Conservation (phyloP, 1,140 invertebrate species). For the Reticulitermes speratus region DNA sequence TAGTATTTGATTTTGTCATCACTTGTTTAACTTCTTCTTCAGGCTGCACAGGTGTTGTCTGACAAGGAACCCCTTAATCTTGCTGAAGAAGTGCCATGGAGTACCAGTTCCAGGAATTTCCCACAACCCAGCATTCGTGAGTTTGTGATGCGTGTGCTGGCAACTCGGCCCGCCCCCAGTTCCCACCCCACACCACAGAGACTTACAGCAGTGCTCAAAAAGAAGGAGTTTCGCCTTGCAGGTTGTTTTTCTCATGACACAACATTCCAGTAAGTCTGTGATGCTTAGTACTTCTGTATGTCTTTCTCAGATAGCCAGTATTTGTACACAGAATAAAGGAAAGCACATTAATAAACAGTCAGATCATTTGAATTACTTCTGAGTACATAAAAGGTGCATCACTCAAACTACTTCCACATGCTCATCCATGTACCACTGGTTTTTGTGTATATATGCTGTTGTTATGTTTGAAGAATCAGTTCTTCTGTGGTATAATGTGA, state of each 20-base stretch:
- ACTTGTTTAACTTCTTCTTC: neutral
- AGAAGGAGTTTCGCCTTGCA: slow-evolving; percentile 63
- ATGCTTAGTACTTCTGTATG: neutral
- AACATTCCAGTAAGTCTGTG: slow-evolving; percentile 50
- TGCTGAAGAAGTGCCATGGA: slow-evolving; percentile 33
- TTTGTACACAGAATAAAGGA: too few species aligned
- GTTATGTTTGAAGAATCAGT: too few species aligned
- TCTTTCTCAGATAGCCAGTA: neutral
- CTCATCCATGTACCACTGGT: too few species aligned
- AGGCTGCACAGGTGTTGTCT: slow-evolving; percentile 36
- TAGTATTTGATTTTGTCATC: too few species aligned
- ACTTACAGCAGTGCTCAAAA: slow-evolving; percentile 62
- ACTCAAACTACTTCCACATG: too few species aligned
- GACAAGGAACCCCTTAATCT: slow-evolving; percentile 32
- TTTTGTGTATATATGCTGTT: too few species aligned
- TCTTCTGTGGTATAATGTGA: too few species aligned
- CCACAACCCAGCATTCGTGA: slow-evolving; percentile 61
- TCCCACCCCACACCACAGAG: slow-evolving; percentile 64
- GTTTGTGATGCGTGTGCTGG: slow-evolving; percentile 64
- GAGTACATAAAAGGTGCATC: too few species aligned
- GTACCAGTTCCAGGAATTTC: slow-evolving; percentile 44
- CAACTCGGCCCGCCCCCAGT: slow-evolving; percentile 59
- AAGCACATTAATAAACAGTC: too few species aligned
- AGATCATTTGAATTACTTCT: too few species aligned
- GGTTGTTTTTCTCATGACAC: slow-evolving; percentile 73